phyloP scores from a whole-genome alignment of 2,113 vertebrate genomes.

The Prionailurus viverrinus region DNA sequence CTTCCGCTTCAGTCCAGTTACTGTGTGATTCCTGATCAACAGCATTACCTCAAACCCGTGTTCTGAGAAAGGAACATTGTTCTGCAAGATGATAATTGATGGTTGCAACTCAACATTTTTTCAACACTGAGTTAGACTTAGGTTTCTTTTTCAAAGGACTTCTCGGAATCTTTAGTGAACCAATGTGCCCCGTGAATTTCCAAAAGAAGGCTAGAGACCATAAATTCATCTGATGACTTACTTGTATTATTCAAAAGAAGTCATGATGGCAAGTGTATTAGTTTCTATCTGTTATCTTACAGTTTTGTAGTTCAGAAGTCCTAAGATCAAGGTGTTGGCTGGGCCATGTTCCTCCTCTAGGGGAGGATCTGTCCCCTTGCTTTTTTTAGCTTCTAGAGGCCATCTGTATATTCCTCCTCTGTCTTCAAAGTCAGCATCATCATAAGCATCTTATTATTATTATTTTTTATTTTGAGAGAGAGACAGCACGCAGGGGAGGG shows the following conservation, averaged over 20 bases:
- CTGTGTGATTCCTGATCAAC: neutral
- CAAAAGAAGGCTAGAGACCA: neutral
- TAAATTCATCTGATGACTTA: slow-evolving; percentile 43
- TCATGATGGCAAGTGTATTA: neutral
- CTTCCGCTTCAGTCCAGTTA: slow-evolving; percentile 42
- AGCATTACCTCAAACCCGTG: slow-evolving; percentile 20
- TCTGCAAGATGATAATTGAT: slow-evolving; percentile 49
- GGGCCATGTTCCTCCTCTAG: neutral
- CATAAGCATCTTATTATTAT: too few relatives aligned
- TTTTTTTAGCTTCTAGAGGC: neutral
- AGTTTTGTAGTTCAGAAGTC: neutral
- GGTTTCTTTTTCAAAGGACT: slow-evolving; percentile 30
- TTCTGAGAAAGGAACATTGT: slow-evolving; percentile 61
- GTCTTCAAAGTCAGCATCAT: slow-evolving; percentile 45
- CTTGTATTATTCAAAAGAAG: slow-evolving; percentile 49
- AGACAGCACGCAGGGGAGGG: too few relatives aligned
- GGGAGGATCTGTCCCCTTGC: neutral
- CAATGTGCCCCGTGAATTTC: neutral
- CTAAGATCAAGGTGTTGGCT: slow-evolving; percentile 37
- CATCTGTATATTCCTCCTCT: neutral
- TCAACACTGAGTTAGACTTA: neutral
- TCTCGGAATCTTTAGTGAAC: slow-evolving; percentile 3
- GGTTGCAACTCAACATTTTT: slow-evolving; percentile 39
- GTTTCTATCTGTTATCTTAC: slow-evolving; percentile 29
- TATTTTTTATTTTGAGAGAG: too few relatives aligned